These are phyloP conservation scores for Graptemys geographica DNA, from an alignment of 2,797 vertebrate genomes.

Conservation along the genomic window DNA sequence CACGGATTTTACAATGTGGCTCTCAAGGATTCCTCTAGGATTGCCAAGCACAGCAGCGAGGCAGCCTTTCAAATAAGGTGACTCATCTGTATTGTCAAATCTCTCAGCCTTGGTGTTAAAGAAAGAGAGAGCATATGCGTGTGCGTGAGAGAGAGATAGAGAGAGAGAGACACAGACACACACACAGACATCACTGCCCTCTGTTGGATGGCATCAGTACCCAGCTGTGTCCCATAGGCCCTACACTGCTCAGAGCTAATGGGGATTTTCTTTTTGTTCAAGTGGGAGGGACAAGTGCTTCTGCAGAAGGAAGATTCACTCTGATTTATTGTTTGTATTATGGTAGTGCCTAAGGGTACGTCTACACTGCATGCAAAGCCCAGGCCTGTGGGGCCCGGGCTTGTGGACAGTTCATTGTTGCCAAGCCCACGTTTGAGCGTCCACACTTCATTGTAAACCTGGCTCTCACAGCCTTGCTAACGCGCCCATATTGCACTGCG, in stretches of 20 bases:
- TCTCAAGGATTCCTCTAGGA: background rate
- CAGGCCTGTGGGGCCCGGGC: no score
- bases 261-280: background rate
- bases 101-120: background rate
- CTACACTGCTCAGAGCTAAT: background rate
- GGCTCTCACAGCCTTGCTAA: background rate
- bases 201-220: background rate
- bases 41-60: background rate
- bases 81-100: background rate
- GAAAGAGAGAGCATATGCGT: accelerated
- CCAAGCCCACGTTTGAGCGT: no score
- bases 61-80: background rate
- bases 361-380: background rate
- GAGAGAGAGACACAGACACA: background rate
- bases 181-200: background rate
- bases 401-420: background rate
- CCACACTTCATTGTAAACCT: background rate
- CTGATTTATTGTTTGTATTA: background rate
- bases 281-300: background rate
- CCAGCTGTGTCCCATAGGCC: background rate
- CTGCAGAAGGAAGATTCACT: background rate
- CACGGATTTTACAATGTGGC: background rate
- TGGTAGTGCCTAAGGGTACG: background rate
- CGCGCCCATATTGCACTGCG: background rate
- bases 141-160: no score